phyloP scores from a whole-genome alignment of 1,140 invertebrate species.

The Euura saliciscinereae region DNA sequence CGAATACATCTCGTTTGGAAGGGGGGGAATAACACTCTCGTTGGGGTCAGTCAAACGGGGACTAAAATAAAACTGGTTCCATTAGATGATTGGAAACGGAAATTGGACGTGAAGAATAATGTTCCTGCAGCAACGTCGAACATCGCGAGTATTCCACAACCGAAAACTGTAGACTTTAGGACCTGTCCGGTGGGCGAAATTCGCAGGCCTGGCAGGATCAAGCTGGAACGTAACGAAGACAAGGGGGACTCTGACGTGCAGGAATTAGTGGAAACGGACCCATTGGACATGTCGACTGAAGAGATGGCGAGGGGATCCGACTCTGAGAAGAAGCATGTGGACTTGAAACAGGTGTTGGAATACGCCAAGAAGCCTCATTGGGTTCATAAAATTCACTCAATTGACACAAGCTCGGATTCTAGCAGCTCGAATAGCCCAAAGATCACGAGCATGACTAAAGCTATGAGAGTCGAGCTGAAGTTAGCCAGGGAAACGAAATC shows the following conservation, averaged over 20 bases:
- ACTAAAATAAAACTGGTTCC: constrained; percentile 14
- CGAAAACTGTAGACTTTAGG: background rate
- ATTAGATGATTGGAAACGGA: background rate
- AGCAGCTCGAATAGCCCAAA: too few relatives aligned
- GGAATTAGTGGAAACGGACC: constrained; percentile 8
- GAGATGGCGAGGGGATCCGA: background rate
- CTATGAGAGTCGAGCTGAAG: background rate
- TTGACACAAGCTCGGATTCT: too few relatives aligned
- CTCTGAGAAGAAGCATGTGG: too few relatives aligned
- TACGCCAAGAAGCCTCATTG: too few relatives aligned
- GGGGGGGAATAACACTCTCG: background rate
- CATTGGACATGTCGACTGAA: constrained; percentile 6
- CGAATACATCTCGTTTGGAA: constrained; percentile 9
- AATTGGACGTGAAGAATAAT: background rate
- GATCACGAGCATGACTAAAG: too few relatives aligned
- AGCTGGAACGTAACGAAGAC: background rate
- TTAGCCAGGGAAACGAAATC: background rate
- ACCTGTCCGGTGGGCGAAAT: background rate
- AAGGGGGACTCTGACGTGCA: background rate
- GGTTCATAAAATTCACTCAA: too few relatives aligned
- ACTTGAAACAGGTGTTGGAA: too few relatives aligned
- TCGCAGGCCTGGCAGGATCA: background rate
- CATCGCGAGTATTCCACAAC: background rate
- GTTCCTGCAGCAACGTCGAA: background rate
- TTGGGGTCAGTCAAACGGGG: constrained; percentile 11